phyloP scores from a whole-genome alignment of 2,888 invertebrate genomes.

The Melieria crassipennis region DNA sequence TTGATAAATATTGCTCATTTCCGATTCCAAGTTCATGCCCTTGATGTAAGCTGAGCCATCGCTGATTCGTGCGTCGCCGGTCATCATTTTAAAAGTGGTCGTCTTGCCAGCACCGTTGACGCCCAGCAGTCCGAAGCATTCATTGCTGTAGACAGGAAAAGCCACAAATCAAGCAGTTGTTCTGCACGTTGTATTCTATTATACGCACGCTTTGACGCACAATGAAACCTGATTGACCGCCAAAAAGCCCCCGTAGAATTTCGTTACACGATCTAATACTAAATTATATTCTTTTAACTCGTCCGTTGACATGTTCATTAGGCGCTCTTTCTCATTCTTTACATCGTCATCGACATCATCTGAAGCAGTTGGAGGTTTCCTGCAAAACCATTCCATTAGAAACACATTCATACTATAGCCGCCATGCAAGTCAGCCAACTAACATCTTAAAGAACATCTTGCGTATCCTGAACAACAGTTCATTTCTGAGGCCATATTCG shows the following conservation, averaged over 20 bases:
- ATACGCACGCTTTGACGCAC: conserved; percentile 63
- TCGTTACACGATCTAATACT: conserved; percentile 75
- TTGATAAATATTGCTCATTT: conserved; percentile 71
- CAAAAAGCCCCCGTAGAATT: conserved; percentile 77
- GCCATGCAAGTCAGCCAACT: too few species aligned
- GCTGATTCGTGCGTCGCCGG: conserved; percentile 80
- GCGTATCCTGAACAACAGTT: conserved; percentile 46
- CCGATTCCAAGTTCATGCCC: conserved; percentile 68
- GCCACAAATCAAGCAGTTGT: background rate
- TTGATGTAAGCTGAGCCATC: conserved; percentile 77
- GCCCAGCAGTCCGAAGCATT: conserved; percentile 85
- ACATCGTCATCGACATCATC: conserved; percentile 70
- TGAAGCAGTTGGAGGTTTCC: conserved; percentile 55
- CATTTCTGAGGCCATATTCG: conserved; percentile 67
- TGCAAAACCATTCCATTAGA: conserved; percentile 29
- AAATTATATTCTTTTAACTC: conserved; percentile 68
- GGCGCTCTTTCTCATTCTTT: conserved; percentile 67
- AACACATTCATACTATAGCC: too few species aligned
- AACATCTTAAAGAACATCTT: conserved; percentile 44
- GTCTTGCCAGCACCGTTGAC: conserved; percentile 91
- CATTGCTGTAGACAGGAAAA: conserved; percentile 66
- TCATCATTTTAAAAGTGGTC: conserved; percentile 89
- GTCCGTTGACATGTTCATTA: conserved; percentile 61
- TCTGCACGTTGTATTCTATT: background rate
- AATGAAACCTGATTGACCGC: conserved; percentile 83